Evolutionary conservation across 2,888 invertebrate species (phyloP), one percentile per base, ranked within the genome.

Genomic region (Pterostichus madidus): DNA sequence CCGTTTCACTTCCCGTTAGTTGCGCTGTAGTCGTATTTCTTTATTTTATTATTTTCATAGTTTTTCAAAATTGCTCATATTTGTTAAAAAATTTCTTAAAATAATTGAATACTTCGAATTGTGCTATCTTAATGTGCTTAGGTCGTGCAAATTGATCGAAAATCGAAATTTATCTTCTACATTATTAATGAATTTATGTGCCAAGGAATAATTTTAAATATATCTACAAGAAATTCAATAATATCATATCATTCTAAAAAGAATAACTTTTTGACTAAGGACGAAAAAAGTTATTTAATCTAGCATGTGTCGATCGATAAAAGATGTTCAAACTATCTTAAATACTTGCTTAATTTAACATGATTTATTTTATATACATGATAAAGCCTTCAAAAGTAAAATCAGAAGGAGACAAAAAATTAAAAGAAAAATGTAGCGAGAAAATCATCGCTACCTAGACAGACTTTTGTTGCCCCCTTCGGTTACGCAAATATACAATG

Each of bases 101-200:
- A 15, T 71, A 81, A 59, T 81, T 73, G 75, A 81, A 81, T 75
- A 81, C 81, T 73, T 75, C 44, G 44, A 53, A 46, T 8, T 81
- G 39, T 46, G 73, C 73, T 46, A 15, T 56, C 13, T 6, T 53
- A 73, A 46, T 56, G 81, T 73, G 73, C 73, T 39, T 44, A 53
- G 46, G 73, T 13, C 75, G 81, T 81, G 81, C 81, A 81, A 59
- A 75, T 56, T 73, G 44, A 56, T 64, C 15, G 44, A 52, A 39
- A 75, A 44, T 71, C 5, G 61, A 53, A 53, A 78, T 44, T 68
- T 71, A 53, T 80, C 8, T 24, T 68, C 80, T 80, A 80, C 80
- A 17, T 11, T 80, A 44, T 79, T 64, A 64, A 56, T 56, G 24
- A 79, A 79, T 49, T 46, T 10, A 39, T 31, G 59, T 79, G 79